Conservation (phyloP, 2,113 vertebrate species). For the Urocynchramus pylzowi region DNA sequence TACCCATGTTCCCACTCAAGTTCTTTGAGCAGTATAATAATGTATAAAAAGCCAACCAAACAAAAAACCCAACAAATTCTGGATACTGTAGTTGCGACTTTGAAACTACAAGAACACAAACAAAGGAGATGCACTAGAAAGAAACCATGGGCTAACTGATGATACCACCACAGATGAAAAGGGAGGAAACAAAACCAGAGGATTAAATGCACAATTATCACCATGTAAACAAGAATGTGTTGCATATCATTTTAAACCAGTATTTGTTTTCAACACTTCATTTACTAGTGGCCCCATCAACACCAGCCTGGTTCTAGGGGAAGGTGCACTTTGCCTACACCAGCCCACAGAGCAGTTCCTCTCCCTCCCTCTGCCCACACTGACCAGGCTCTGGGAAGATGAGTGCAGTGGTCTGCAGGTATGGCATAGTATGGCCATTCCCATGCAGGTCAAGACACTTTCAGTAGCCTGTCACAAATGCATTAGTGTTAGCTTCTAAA, state of each 20-base stretch:
- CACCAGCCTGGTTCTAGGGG: neutral
- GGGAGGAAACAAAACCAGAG: neutral
- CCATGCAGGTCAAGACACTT: neutral
- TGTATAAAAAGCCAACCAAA: neutral
- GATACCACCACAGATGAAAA: neutral
- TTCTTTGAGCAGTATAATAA: neutral
- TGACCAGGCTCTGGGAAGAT: neutral
- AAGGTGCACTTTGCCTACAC: neutral
- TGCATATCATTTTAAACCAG: neutral
- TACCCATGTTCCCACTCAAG: neutral
- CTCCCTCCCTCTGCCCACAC: neutral
- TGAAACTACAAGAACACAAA: neutral
- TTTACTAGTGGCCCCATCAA: neutral
- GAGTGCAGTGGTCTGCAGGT: neutral
- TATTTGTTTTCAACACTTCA: neutral
- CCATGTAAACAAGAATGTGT: neutral
- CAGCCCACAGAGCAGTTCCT: neutral
- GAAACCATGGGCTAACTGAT: neutral
- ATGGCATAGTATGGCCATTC: accelerated
- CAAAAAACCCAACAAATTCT: neutral
- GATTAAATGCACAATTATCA: neutral
- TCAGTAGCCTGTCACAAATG: neutral
- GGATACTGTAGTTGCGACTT: neutral
- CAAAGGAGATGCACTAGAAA: neutral
- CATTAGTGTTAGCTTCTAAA: neutral